Conservation (phyloP, 2,888 invertebrate species). For the Heliconius charithonia region DNA sequence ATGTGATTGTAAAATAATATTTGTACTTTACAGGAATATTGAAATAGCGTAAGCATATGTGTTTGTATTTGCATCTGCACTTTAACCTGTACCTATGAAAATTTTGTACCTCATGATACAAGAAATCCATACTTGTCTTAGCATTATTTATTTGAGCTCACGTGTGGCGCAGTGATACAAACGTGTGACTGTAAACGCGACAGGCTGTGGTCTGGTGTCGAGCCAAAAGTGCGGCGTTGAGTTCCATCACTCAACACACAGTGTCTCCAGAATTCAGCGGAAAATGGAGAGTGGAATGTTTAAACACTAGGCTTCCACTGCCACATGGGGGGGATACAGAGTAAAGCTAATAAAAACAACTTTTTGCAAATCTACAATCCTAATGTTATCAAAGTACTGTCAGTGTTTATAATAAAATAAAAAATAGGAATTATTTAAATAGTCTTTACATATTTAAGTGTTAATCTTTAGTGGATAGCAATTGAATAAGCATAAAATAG, state of each 20-base stretch:
- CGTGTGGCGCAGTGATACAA: too few species aligned
- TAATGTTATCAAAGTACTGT: neutral
- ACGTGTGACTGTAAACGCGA: too few species aligned
- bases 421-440: neutral
- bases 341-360: too few species aligned
- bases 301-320: too few species aligned
- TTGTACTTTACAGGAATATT: slow-evolving; percentile 5
- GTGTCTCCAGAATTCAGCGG: too few species aligned
- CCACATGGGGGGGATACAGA: too few species aligned
- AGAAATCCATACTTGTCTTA: too few species aligned
- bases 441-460: neutral
- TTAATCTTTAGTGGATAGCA: slow-evolving; percentile 1
- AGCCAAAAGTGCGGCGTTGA: too few species aligned
- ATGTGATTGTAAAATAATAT: slow-evolving; percentile 10
- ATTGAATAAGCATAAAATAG: slow-evolving; percentile 10
- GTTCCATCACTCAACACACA: too few species aligned
- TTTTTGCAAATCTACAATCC: neutral
- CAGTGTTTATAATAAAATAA: slow-evolving; percentile 3
- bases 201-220: too few species aligned
- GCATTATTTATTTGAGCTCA: neutral
- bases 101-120: neutral
- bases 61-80: neutral
- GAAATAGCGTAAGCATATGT: slow-evolving; percentile 3
- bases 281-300: too few species aligned
- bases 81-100: neutral